Conservation (phyloP, 2,113 vertebrate genomes). For the Chelonoidis abingdonii region DNA sequence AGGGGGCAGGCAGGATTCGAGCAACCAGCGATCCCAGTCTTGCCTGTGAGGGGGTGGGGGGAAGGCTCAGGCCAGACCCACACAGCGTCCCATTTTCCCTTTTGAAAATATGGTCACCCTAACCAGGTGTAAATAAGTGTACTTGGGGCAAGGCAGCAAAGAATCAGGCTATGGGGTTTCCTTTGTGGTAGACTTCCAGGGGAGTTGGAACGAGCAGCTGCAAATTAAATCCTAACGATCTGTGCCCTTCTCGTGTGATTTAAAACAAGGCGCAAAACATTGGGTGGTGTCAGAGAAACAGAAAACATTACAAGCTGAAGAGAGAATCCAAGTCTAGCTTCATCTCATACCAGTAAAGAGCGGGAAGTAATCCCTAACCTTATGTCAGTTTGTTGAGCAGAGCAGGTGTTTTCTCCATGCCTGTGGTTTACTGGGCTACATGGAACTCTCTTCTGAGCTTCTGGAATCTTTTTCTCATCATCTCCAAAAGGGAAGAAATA, state of each 20-base stretch:
- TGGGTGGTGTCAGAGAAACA: background rate
- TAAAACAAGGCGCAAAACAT: background rate
- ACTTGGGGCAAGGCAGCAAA: background rate
- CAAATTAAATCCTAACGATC: background rate
- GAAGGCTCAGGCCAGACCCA: no score
- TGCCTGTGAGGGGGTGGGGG: no score
- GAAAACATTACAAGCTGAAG: background rate
- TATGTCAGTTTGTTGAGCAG: background rate
- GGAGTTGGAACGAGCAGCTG: accelerated
- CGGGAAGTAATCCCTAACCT: background rate
- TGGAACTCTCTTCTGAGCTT: background rate
- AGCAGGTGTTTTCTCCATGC: accelerated
- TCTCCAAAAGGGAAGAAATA: background rate
- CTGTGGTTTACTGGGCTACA: background rate
- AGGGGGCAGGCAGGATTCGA: no score
- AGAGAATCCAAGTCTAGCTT: background rate
- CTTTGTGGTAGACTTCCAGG: background rate
- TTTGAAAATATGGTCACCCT: no score
- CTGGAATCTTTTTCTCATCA: background rate
- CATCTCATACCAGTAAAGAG: background rate
- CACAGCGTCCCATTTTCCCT: no score
- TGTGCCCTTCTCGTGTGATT: background rate
- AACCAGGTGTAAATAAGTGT: background rate
- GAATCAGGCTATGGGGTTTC: background rate
- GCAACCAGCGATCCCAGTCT: no score